These are phyloP conservation scores for Drosophila azteca DNA, from an alignment of 1,140 invertebrate species.

Conservation along the genomic window DNA sequence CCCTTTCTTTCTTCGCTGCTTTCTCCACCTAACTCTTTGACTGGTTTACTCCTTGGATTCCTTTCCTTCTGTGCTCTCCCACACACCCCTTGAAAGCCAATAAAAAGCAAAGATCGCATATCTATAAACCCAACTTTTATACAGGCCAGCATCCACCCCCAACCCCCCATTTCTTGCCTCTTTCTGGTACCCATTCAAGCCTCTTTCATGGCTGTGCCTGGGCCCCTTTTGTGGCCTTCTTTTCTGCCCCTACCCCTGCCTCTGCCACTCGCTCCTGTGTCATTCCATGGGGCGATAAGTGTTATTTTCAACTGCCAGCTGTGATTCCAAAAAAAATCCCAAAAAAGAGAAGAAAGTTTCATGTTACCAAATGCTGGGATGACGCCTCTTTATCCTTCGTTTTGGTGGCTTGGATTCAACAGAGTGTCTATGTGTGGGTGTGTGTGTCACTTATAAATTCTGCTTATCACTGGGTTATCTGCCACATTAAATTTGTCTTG, in stretches of 20 bases:
- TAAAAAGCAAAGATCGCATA: slow-evolving; percentile 74
- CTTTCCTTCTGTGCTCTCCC: background rate
- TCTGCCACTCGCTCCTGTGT: slow-evolving; percentile 17
- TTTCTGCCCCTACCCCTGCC: background rate
- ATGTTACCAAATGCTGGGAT: slow-evolving; percentile 57
- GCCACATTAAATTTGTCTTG: slow-evolving; percentile 58
- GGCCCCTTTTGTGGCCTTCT: background rate
- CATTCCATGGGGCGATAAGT: slow-evolving; percentile 61
- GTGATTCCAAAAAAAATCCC: slow-evolving; percentile 51
- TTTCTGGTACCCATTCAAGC: slow-evolving; percentile 12
- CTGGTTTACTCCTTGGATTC: too few relatives aligned
- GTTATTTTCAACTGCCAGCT: slow-evolving; percentile 77
- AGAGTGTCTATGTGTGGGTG: slow-evolving; percentile 22
- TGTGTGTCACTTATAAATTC: slow-evolving; percentile 58
- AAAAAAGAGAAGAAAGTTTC: slow-evolving; percentile 58
- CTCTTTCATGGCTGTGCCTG: background rate
- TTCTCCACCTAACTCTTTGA: slow-evolving; percentile 13
- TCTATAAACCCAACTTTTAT: slow-evolving; percentile 51
- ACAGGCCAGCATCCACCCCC: slow-evolving; percentile 18
- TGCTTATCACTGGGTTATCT: slow-evolving; percentile 51
- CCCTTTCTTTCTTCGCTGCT: too few relatives aligned
- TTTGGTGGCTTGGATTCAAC: slow-evolving; percentile 13
- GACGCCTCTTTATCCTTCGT: slow-evolving; percentile 22
- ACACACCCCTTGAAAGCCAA: slow-evolving; percentile 55
- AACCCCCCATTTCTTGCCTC: too few relatives aligned